Percentiles rank a stretch among this genome's conserved stretches.
Conservation (phyloP, 2,888 invertebrate genomes). For the Epicampocera succincta region DNA sequence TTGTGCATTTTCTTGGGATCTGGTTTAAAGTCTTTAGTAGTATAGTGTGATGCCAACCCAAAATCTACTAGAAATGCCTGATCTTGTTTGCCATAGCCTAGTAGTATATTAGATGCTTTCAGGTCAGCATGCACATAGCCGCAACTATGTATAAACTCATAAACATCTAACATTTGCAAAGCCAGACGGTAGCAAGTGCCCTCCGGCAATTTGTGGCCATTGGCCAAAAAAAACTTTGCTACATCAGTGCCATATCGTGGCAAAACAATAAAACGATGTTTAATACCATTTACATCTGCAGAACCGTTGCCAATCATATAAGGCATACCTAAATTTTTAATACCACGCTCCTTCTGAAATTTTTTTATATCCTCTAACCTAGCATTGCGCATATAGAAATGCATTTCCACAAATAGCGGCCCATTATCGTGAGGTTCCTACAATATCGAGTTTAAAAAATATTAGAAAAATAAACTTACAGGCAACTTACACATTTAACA, state of each 20-base stretch:
- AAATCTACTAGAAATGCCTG: slow-evolving; percentile 96
- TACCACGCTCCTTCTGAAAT: slow-evolving; percentile 70
- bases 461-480: background rate
- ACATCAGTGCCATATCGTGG: slow-evolving; percentile 94
- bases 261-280: slow-evolving; percentile 94
- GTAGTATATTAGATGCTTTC: slow-evolving; percentile 95
- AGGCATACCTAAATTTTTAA: slow-evolving; percentile 74
- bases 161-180: slow-evolving; percentile 92
- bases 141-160: slow-evolving; percentile 95
- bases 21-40: slow-evolving; percentile 90
- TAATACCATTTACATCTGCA: slow-evolving; percentile 87
- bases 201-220: slow-evolving; percentile 86
- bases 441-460: slow-evolving; percentile 1
- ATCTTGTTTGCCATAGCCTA: slow-evolving; percentile 86
- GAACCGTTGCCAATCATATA: slow-evolving; percentile 91
- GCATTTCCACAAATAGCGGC: slow-evolving; percentile 85
- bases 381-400: slow-evolving; percentile 90
- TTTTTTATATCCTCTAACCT: slow-evolving; percentile 81
- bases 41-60: slow-evolving; percentile 91
- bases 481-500: slow-evolving; percentile 88
- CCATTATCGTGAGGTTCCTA: slow-evolving; percentile 75
- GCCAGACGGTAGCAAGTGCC: slow-evolving; percentile 90
- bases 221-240: slow-evolving; percentile 88
- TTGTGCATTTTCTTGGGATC: slow-evolving; percentile 97
- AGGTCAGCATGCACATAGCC: slow-evolving; percentile 98